These are phyloP conservation scores for Formicarius rufipectus DNA, from an alignment of 2,113 vertebrate species.

Conservation along the genomic window DNA sequence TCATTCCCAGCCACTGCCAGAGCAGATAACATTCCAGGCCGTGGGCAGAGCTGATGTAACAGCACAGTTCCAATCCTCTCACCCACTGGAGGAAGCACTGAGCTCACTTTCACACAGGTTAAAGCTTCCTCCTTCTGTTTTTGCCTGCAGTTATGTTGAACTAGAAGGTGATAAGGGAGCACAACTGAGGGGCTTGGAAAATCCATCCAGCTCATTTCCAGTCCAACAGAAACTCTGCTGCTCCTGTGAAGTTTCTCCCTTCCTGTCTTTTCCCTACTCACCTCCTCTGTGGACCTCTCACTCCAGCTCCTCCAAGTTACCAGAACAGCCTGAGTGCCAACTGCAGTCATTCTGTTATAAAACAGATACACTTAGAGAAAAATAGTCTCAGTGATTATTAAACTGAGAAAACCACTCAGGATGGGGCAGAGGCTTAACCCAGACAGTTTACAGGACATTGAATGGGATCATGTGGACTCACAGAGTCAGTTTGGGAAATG, in stretches of 20 bases:
- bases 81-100: not conserved
- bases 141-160: not conserved
- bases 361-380: not conserved
- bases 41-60: not conserved
- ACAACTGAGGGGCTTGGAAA: not conserved
- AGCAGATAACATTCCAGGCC: slow-evolving; percentile 22
- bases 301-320: not conserved
- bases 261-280: not conserved
- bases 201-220: not conserved
- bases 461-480: not conserved
- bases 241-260: not conserved
- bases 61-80: not conserved
- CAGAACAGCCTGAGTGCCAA: not conserved
- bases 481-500: not conserved
- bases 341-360: not conserved
- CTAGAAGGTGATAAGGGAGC: not conserved
- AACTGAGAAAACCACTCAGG: not conserved
- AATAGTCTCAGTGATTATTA: not conserved
- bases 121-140: not conserved
- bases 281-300: not conserved
- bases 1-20: not conserved
- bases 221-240: not conserved
- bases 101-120: not conserved
- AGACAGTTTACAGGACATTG: not conserved
- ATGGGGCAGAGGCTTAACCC: not conserved